These are phyloP conservation scores for Anthoscopus minutus DNA, from an alignment of 2,113 vertebrate species.

Conservation along the genomic window DNA sequence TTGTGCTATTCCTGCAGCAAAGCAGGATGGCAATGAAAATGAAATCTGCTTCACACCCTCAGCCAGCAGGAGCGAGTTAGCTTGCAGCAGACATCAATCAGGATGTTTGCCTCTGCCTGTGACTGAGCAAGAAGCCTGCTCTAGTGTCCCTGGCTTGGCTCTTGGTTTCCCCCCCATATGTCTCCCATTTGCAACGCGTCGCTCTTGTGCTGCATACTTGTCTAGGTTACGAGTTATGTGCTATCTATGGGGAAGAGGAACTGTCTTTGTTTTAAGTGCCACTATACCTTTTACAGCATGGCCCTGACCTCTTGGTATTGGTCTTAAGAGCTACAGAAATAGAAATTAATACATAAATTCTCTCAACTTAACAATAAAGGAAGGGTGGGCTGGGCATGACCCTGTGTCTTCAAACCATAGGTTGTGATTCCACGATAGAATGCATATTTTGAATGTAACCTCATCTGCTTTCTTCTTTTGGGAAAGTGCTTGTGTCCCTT, in stretches of 20 bases:
- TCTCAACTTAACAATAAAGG: not conserved
- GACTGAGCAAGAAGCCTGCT: not conserved
- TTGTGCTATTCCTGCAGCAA: not conserved
- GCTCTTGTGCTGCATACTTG: not conserved
- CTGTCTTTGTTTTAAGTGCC: not conserved
- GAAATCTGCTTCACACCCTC: not conserved
- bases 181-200: not conserved
- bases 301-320: not conserved
- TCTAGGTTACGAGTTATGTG: not conserved
- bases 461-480: not conserved
- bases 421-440: not conserved
- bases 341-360: slow-evolving; percentile 32
- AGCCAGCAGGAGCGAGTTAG: not conserved
- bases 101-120: not conserved
- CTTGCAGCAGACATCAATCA: not conserved
- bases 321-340: not conserved
- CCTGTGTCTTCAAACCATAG: not conserved
- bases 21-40: not conserved
- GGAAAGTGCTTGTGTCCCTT: not conserved
- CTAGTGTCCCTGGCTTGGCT: not conserved
- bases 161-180: not conserved
- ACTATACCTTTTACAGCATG: not conserved
- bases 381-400: not conserved
- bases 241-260: not conserved
- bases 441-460: not conserved